These are phyloP conservation scores for Lagodon rhomboides DNA, from an alignment of 2,797 vertebrate genomes.

Conservation along the genomic window DNA sequence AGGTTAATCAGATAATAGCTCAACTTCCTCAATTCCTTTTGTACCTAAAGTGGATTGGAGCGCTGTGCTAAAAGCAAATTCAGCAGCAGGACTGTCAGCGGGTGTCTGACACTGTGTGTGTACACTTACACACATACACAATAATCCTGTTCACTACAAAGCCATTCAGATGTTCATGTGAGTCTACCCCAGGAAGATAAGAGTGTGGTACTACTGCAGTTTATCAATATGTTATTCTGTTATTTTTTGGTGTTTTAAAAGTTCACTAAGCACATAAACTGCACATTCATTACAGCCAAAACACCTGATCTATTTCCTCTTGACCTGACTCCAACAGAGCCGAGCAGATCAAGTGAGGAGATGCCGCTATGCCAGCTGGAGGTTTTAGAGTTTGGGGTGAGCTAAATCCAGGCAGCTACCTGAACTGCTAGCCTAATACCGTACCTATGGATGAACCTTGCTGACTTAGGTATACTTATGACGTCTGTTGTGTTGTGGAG, in stretches of 20 bases:
- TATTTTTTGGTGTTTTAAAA: no score
- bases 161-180: background rate
- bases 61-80: conserved; percentile 20
- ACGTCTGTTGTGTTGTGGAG: conserved; percentile 51
- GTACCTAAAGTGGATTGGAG: conserved; percentile 36
- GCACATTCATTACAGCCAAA: background rate
- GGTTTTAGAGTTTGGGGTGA: conserved; percentile 56
- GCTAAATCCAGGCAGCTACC: conserved; percentile 57
- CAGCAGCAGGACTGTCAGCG: background rate
- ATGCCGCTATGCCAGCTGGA: conserved; percentile 35
- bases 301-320: conserved; percentile 36
- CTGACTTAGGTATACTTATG: conserved; percentile 59
- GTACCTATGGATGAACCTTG: conserved; percentile 38
- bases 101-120: background rate
- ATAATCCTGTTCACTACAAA: background rate
- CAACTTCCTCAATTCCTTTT: conserved; percentile 39
- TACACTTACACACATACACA: background rate
- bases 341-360: conserved; percentile 32
- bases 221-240: background rate
- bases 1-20: conserved; percentile 35
- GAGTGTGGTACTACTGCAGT: background rate
- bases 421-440: conserved; percentile 53
- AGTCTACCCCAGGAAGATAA: background rate
- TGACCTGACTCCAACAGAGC: conserved; percentile 21
- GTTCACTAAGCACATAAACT: background rate